These are phyloP conservation scores for Mungos mungo DNA, from an alignment of 2,113 vertebrate genomes.

Conservation along the genomic window DNA sequence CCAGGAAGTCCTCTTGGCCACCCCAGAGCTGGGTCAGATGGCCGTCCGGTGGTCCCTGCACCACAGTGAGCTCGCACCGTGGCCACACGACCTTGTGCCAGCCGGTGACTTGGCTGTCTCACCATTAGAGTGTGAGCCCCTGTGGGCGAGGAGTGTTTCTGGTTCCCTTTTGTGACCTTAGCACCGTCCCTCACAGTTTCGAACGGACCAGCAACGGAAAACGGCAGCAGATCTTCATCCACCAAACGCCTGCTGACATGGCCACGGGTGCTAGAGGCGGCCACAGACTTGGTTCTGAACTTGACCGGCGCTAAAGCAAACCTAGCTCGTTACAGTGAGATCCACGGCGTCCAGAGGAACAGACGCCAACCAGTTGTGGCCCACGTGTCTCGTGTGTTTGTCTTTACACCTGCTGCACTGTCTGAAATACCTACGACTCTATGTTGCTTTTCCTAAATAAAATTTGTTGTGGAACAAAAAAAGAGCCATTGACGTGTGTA, in stretches of 20 bases:
- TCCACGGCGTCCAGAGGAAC: background rate
- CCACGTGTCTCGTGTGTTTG: background rate
- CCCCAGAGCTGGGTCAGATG: background rate
- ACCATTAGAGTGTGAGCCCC: background rate
- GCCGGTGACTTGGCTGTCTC: background rate
- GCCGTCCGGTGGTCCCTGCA: accelerated
- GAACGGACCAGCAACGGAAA: background rate
- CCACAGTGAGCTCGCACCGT: background rate
- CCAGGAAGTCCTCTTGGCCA: background rate
- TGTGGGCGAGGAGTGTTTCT: background rate
- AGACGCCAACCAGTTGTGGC: background rate
- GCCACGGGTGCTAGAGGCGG: background rate
- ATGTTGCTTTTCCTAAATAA: slow-evolving; percentile 61
- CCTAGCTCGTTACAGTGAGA: background rate
- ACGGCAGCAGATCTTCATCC: accelerated
- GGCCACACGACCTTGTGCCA: accelerated
- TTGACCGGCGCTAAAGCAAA: background rate
- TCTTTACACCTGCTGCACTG: background rate
- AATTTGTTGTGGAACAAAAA: background rate
- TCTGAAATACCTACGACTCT: background rate
- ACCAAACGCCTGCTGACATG: background rate
- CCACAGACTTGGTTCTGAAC: background rate
- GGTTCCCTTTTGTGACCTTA: background rate
- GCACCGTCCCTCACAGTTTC: background rate
- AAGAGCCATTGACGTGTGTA: background rate